A percentile compares a stretch with the other conserved stretches of the same genome.
phyloP scores from a whole-genome alignment of 2,113 vertebrate species.

The Cnemophilus loriae region DNA sequence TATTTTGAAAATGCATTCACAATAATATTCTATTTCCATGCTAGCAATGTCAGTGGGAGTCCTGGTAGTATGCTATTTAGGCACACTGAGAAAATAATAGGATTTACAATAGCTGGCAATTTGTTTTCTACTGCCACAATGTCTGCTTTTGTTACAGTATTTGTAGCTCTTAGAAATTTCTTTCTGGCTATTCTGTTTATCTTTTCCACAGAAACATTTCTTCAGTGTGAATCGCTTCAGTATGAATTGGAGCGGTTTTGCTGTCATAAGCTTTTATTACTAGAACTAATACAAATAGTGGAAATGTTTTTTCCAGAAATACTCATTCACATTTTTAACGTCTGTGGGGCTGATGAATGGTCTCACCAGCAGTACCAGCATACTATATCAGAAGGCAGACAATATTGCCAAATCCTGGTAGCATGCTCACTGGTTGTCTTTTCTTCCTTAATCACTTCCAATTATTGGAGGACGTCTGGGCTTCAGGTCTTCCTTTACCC shows the following conservation, averaged over 20 bases:
- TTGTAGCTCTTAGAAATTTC: conserved; percentile 47
- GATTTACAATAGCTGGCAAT: conserved; percentile 70
- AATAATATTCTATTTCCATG: conserved; percentile 61
- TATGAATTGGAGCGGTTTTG: not conserved
- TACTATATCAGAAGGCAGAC: not conserved
- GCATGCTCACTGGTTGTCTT: not conserved
- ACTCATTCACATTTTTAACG: conserved; percentile 1
- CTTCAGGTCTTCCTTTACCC: not conserved
- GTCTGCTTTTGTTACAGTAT: conserved; percentile 43
- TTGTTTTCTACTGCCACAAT: conserved; percentile 57
- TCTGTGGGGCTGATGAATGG: not conserved
- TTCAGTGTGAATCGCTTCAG: not conserved
- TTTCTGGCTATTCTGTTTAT: conserved; percentile 48
- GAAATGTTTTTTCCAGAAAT: not conserved
- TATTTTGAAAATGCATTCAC: conserved; percentile 60
- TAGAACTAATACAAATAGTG: conserved; percentile 12
- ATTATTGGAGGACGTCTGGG: not conserved
- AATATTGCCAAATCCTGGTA: not conserved
- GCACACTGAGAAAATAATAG: conserved; percentile 68
- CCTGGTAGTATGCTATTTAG: conserved; percentile 55
- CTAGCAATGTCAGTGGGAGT: conserved; percentile 56
- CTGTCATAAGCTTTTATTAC: conserved; percentile 5
- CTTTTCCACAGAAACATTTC: conserved; percentile 32
- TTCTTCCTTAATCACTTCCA: not conserved
- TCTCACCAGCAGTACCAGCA: not conserved